Evolutionary conservation across 2,888 invertebrate genomes (phyloP).

Genomic region (Troides oblongomaculatus): DNA sequence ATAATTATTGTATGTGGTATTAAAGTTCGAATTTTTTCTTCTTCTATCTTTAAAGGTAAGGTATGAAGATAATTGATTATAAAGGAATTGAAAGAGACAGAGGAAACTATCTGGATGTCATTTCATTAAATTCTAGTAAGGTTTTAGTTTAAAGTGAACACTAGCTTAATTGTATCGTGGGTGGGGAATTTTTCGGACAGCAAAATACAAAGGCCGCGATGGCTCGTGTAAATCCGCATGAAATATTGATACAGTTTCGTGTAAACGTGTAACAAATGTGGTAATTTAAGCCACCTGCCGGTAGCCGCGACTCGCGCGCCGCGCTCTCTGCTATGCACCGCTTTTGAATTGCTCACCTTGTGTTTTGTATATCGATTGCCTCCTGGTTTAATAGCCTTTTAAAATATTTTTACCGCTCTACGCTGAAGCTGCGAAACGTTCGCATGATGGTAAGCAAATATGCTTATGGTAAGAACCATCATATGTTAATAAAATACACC

Average conservation of each 20-base stretch:
- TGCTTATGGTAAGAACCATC: too few relatives aligned
- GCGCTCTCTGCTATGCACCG: constrained; percentile 61
- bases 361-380: constrained; percentile 39
- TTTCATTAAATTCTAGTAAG: background rate
- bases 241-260: constrained; percentile 80
- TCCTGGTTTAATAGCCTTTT: background rate
- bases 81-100: background rate
- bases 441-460: too few relatives aligned
- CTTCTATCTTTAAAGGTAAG: too few relatives aligned
- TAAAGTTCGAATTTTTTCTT: too few relatives aligned
- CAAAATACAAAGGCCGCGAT: constrained; percentile 71
- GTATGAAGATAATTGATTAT: background rate
- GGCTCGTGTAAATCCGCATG: constrained; percentile 77
- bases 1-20: too few relatives aligned
- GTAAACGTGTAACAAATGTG: constrained; percentile 81
- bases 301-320: constrained; percentile 53
- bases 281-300: constrained; percentile 78
- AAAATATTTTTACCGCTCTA: background rate
- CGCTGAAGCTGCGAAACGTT: too few relatives aligned
- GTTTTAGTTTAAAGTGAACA: constrained; percentile 1
- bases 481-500: too few relatives aligned
- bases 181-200: constrained; percentile 58
- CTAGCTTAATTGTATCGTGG: constrained; percentile 18
- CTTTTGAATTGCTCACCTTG: constrained; percentile 66
- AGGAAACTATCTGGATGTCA: background rate